Evolutionary conservation across 2,888 invertebrate species (phyloP), one percentile per base, ranked within the genome.

Genomic region (Agonopterix alstromeriana): DNA sequence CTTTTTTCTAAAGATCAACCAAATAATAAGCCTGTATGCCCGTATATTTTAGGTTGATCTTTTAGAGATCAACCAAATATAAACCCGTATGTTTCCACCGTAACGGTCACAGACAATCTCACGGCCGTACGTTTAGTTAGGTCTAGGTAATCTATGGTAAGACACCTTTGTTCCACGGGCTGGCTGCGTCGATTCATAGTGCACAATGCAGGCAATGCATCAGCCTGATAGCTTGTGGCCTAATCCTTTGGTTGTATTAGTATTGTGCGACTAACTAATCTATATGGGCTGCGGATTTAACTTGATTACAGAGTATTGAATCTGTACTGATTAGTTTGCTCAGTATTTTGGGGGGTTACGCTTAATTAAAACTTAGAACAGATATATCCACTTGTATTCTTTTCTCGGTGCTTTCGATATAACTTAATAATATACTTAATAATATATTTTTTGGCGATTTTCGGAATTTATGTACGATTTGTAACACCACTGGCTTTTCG

Each of bases 121-220:
- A 36, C 12, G 35, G 45, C 41, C 43, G n/a, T 27, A 14, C 43
- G 47, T 47, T 47, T 42, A 49, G 51, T 48, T 47, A 49, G 52
- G 46, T 40, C 36, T 56, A 59, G 50, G 51, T 63, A 64, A 67
- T 72, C 61, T 65, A 65, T 61, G 65, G 58, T 61, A 62, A 66
- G 65, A 65, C 63, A 70, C 73, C 76, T 74, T 76, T 77, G 78
- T 78, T 62, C 68, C 55, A 44, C 10, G 47, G 54, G 56, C 55
- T 27, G 59, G 63, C 58, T 59, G 57, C 63, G 65, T 68, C 71
- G 62, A 74, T 74, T 71, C 76, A 65, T 55, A 53, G 38, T 38
- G 42, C 42, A 11, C 78, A 80, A 78, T 77, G 54, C 65, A 48
- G 49, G 69, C 70, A 59, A 80, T 80, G 76, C 76, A 78, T 80